Conservation (phyloP, 2,113 vertebrate species). For the Thinocorus orbignyianus region DNA sequence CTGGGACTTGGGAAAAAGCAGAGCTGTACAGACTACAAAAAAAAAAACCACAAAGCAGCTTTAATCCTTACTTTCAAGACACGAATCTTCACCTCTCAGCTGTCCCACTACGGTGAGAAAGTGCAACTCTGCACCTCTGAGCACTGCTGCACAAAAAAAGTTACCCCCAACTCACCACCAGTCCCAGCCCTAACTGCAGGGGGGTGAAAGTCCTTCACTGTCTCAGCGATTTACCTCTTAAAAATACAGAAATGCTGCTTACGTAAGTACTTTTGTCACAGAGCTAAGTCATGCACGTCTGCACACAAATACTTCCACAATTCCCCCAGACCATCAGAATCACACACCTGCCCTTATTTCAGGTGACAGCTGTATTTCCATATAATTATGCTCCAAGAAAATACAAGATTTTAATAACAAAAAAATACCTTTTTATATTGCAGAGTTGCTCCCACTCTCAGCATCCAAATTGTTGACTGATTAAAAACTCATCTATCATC, state of each 20-base stretch:
- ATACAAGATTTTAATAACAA: fast-evolving
- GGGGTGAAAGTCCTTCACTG: fast-evolving
- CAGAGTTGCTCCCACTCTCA: background rate
- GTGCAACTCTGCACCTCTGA: fast-evolving
- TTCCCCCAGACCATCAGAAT: background rate
- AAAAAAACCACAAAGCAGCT: background rate
- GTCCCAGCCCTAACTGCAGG: fast-evolving
- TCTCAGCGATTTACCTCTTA: background rate
- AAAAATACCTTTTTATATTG: background rate
- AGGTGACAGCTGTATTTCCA: fast-evolving
- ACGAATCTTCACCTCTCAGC: background rate
- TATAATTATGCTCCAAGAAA: fast-evolving
- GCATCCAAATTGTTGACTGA: fast-evolving
- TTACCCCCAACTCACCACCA: fast-evolving
- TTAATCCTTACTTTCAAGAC: background rate
- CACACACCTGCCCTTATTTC: background rate
- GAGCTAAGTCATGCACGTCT: fast-evolving
- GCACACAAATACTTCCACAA: background rate
- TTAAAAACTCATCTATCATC: fast-evolving
- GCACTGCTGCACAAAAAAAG: background rate
- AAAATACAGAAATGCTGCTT: background rate
- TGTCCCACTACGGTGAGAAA: fast-evolving
- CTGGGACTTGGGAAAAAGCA: background rate
- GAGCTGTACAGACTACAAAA: background rate
- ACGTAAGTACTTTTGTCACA: fast-evolving